phyloP scores from a whole-genome alignment of 2,113 vertebrate species.

The Archilochus colubris region DNA sequence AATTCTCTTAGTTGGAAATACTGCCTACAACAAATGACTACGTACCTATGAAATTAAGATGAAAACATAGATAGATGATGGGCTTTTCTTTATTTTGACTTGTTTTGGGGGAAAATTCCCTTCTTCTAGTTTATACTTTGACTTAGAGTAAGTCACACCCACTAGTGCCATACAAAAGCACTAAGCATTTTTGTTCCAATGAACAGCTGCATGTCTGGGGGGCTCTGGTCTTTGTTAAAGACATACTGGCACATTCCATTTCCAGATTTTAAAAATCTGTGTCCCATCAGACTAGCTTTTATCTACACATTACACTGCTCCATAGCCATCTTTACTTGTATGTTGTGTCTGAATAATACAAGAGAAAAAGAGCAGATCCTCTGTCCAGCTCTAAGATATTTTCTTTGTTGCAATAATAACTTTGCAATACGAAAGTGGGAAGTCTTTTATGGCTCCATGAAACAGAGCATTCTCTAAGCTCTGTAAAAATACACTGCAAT shows the following conservation, averaged over 20 bases:
- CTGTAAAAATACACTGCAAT: not conserved
- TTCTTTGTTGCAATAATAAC: not conserved
- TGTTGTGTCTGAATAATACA: not conserved
- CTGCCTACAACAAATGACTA: not conserved
- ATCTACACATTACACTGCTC: not conserved
- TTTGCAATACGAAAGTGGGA: not conserved
- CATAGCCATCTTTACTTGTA: not conserved
- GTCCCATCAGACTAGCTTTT: not conserved
- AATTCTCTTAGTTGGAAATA: not conserved
- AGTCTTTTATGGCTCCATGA: not conserved
- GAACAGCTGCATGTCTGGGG: not conserved
- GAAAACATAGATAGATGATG: not conserved
- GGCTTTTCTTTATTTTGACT: not conserved
- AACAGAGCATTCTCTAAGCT: not conserved
- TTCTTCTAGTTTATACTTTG: not conserved
- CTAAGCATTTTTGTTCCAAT: not conserved
- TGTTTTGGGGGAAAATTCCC: not conserved
- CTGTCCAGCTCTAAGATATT: not conserved
- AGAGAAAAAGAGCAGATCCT: not conserved
- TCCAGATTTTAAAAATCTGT: constrained; percentile 14
- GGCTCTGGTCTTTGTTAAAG: not conserved
- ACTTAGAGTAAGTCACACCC: not conserved
- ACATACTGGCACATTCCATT: not conserved
- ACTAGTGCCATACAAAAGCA: not conserved
- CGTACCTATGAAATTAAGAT: not conserved